Conservation (phyloP, 2,113 vertebrate genomes). For the Muscicapa adusta region DNA sequence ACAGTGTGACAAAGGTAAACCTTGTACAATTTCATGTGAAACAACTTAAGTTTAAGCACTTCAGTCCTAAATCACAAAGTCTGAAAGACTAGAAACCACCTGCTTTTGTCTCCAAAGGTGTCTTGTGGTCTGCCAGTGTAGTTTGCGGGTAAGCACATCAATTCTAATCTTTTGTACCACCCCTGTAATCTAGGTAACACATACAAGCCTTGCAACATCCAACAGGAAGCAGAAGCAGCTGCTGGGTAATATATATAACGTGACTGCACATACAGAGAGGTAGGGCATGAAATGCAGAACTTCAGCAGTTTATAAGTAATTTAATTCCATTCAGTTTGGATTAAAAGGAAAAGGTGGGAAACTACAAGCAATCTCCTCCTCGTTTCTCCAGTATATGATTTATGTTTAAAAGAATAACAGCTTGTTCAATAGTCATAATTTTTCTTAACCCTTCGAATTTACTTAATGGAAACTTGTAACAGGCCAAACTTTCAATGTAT, state of each 20-base stretch:
- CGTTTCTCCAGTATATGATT: neutral
- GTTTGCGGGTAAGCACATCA: slow-evolving; percentile 52
- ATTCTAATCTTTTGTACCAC: slow-evolving; percentile 64
- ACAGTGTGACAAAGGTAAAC: neutral
- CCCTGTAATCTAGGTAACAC: slow-evolving; percentile 69
- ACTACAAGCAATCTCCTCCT: neutral
- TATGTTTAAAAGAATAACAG: neutral
- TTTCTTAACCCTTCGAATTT: neutral
- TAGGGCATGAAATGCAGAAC: slow-evolving; percentile 15
- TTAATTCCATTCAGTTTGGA: slow-evolving; percentile 47
- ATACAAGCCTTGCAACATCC: slow-evolving; percentile 63
- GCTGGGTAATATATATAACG: slow-evolving; percentile 32
- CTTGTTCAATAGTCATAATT: neutral
- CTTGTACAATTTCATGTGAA: neutral
- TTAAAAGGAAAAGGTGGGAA: neutral
- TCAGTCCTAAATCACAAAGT: slow-evolving; percentile 50
- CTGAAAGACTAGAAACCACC: slow-evolving; percentile 53
- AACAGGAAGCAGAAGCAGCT: slow-evolving; percentile 66
- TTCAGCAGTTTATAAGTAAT: slow-evolving; percentile 56
- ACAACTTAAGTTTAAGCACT: neutral
- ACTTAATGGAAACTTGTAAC: neutral
- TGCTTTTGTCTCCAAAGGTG: slow-evolving; percentile 60
- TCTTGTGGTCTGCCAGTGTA: slow-evolving; percentile 59
- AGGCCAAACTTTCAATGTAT: neutral
- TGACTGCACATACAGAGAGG: neutral